These are phyloP conservation scores for Protosalanx chinensis DNA, from an alignment of 2,797 vertebrate species.

Conservation along the genomic window DNA sequence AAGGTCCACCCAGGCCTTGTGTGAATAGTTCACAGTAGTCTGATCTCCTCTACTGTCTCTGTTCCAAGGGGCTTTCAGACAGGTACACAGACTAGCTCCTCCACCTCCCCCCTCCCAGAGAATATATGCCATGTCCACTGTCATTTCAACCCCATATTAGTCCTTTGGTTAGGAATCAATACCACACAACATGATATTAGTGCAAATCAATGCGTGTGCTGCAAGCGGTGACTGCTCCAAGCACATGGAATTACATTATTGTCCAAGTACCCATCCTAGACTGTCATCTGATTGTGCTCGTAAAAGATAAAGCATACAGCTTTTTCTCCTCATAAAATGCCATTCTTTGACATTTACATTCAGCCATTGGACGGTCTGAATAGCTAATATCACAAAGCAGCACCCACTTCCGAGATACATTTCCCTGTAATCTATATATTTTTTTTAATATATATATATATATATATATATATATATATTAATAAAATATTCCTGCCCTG, in stretches of 20 bases:
- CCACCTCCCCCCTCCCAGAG: slow-evolving; percentile 51
- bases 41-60: slow-evolving; percentile 62
- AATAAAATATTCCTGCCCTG: slow-evolving; percentile 39
- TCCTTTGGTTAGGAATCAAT: slow-evolving; percentile 71
- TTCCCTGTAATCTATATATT: slow-evolving; percentile 52
- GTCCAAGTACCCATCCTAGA: slow-evolving; percentile 53
- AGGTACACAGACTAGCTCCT: slow-evolving; percentile 51
- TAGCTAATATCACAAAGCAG: slow-evolving; percentile 52
- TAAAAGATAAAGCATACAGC: slow-evolving; percentile 71
- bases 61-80: slow-evolving; percentile 59
- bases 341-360: slow-evolving; percentile 73
- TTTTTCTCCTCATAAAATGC: slow-evolving; percentile 70
- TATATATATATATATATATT: no score
- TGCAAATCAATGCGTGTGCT: slow-evolving; percentile 64
- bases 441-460: no score
- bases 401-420: slow-evolving; percentile 58
- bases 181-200: slow-evolving; percentile 74
- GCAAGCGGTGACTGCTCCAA: slow-evolving; percentile 59
- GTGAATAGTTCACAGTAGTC: slow-evolving; percentile 55
- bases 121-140: slow-evolving; percentile 61
- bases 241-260: slow-evolving; percentile 65
- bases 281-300: slow-evolving; percentile 70
- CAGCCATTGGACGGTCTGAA: slow-evolving; percentile 57
- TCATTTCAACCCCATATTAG: slow-evolving; percentile 70
- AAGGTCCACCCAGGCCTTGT: slow-evolving; percentile 47